Conservation (phyloP, 2,113 vertebrate species). For the Tympanuchus pallidicinctus region DNA sequence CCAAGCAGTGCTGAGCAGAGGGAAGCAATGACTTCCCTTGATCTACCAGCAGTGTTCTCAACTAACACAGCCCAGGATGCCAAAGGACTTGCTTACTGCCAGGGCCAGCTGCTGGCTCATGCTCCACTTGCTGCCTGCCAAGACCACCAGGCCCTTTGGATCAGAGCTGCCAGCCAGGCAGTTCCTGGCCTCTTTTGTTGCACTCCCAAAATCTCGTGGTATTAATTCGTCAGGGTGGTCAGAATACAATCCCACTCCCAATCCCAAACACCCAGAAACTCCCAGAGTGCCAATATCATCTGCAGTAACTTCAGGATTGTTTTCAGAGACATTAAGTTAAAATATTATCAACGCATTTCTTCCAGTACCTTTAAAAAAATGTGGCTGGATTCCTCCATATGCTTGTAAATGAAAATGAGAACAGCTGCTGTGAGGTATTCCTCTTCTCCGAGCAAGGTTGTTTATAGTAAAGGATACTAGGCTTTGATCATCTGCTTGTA, state of each 20-base stretch:
- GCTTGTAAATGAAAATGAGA: background rate
- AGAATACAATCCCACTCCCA: background rate
- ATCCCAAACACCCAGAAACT: background rate
- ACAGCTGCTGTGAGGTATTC: background rate
- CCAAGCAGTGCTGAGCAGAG: background rate
- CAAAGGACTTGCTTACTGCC: background rate
- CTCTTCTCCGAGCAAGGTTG: background rate
- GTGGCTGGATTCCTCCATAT: rapidly evolving
- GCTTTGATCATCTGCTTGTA: constrained; percentile 1
- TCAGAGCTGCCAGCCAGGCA: background rate
- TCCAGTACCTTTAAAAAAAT: background rate
- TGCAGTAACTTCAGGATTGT: background rate
- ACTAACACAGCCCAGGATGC: background rate
- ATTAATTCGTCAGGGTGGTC: background rate
- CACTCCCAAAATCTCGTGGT: background rate
- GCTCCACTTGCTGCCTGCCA: background rate
- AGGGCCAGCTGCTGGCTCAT: background rate
- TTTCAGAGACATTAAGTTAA: background rate
- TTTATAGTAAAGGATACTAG: background rate
- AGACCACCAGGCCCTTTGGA: background rate
- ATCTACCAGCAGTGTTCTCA: background rate
- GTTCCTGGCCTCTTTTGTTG: background rate
- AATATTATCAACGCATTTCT: background rate
- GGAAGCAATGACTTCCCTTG: rapidly evolving
- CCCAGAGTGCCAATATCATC: background rate